Percentiles rank a stretch among this genome's conserved stretches.
Evolutionary conservation across 2,113 vertebrate genomes (phyloP).

Genomic region (Eupsittula cactorum): DNA sequence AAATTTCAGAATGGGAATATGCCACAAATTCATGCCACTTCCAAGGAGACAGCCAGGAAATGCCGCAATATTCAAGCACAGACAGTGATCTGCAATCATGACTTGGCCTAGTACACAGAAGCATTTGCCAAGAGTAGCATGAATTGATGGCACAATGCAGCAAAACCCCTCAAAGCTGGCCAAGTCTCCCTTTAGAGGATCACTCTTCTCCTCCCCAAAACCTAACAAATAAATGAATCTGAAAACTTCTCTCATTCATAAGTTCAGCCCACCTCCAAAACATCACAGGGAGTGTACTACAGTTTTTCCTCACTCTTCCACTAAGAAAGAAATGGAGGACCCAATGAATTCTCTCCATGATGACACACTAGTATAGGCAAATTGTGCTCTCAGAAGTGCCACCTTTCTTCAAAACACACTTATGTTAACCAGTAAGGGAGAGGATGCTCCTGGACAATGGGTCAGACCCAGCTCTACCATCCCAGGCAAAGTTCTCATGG

Average conservation of each 20-base stretch:
- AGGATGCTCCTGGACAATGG: background rate
- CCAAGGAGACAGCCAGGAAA: background rate
- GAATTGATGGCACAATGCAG: background rate
- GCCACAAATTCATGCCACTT: background rate
- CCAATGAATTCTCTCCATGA: background rate
- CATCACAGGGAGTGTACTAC: background rate
- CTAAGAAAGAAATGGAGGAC: background rate
- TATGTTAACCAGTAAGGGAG: background rate
- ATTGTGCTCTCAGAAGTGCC: background rate
- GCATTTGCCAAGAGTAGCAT: background rate
- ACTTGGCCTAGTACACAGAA: background rate
- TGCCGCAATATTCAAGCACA: background rate
- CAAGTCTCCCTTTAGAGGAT: background rate
- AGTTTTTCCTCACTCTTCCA: background rate
- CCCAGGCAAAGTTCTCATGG: background rate
- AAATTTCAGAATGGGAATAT: background rate
- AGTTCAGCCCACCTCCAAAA: background rate
- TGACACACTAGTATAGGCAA: background rate
- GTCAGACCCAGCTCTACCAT: background rate
- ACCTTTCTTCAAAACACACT: background rate
- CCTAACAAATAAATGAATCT: background rate
- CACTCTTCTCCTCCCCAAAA: background rate
- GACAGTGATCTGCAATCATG: background rate
- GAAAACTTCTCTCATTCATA: background rate
- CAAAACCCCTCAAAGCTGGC: background rate